These are phyloP conservation scores for Cyrtorhinus lividipennis DNA, from an alignment of 1,140 invertebrate species.

Conservation along the genomic window DNA sequence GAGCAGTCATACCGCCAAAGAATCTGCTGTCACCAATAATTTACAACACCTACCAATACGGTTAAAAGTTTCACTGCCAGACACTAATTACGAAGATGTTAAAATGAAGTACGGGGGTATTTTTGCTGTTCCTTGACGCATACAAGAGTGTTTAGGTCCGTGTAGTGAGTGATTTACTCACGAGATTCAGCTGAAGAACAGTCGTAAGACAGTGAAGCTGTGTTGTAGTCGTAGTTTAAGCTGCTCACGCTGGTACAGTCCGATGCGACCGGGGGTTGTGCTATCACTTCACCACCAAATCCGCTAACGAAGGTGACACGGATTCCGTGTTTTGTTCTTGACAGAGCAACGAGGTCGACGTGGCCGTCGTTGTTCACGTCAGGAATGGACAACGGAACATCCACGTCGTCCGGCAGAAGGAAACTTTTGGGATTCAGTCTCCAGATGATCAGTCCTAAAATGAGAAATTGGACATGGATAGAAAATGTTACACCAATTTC, in stretches of 20 bases:
- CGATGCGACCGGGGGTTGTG: constrained; percentile 23
- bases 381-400: constrained; percentile 51
- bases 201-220: constrained; percentile 27
- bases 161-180: no score
- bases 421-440: constrained; percentile 38
- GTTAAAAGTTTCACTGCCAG: no score
- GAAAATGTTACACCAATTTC: no score
- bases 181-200: constrained; percentile 26
- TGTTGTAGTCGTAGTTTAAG: constrained; percentile 22
- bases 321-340: constrained; percentile 32
- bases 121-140: no score
- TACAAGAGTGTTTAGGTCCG: no score
- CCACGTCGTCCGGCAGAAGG: constrained; percentile 33
- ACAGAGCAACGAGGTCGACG: constrained; percentile 42
- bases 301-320: constrained; percentile 48
- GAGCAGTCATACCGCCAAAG: no score
- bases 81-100: no score
- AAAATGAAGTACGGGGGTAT: no score
- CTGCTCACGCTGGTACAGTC: constrained; percentile 18
- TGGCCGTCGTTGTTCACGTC: constrained; percentile 55
- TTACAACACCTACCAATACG: no score
- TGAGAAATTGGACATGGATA: no score
- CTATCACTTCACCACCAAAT: constrained; percentile 33
- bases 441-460: constrained; percentile 23
- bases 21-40: no score